These are phyloP conservation scores for Drosophila mayaguana DNA, from an alignment of 2,888 invertebrate genomes.

Conservation along the genomic window DNA sequence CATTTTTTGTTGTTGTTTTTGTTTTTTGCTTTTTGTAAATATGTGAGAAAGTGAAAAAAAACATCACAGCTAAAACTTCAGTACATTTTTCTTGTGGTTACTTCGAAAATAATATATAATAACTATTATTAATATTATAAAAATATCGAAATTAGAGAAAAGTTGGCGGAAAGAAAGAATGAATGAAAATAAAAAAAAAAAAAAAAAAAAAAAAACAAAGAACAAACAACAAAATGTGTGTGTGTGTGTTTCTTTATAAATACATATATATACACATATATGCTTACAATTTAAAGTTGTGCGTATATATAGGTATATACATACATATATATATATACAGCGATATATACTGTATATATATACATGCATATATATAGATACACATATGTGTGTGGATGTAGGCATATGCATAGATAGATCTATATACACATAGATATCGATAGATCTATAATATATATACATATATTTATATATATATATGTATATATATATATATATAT, in stretches of 20 bases:
- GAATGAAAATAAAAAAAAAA: background rate
- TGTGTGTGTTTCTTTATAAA: slow-evolving; percentile 6
- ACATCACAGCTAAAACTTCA: slow-evolving; percentile 85
- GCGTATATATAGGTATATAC: slow-evolving; percentile 20
- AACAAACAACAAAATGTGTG: slow-evolving; percentile 5
- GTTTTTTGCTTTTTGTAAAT: slow-evolving; percentile 39
- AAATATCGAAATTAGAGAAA: slow-evolving; percentile 30
- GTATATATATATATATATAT: slow-evolving; percentile 22
- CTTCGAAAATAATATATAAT: slow-evolving; percentile 48
- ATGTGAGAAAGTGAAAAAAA: slow-evolving; percentile 81
- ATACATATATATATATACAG: slow-evolving; percentile 3
- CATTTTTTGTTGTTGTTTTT: slow-evolving; percentile 3
- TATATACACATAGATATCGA: too few relatives aligned
- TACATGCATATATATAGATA: background rate
- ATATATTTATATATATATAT: slow-evolving; percentile 11
- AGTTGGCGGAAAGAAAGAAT: slow-evolving; percentile 12
- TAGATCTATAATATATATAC: slow-evolving; percentile 13
- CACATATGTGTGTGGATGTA: too few relatives aligned
- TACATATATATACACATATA: slow-evolving; percentile 15
- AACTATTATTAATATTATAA: slow-evolving; percentile 17
- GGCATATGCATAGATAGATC: too few relatives aligned
- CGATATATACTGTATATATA: background rate
- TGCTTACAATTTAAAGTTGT: slow-evolving; percentile 9
- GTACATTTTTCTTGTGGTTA: slow-evolving; percentile 82
- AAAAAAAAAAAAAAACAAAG: background rate